phyloP scores from a whole-genome alignment of 2,888 invertebrate genomes.

The Salpingus planirostris region DNA sequence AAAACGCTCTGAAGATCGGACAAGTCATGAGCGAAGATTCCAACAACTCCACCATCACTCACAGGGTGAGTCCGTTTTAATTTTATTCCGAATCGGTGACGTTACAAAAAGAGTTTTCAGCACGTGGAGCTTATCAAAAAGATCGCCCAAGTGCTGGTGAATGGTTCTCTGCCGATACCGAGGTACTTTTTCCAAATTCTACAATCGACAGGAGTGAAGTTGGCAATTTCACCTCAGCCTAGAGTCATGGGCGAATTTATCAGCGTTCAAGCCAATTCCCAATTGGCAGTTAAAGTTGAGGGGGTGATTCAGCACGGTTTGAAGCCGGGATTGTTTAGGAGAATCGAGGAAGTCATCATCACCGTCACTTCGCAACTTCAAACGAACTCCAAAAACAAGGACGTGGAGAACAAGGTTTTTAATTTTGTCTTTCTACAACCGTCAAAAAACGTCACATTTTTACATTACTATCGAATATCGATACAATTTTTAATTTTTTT shows the following conservation, averaged over 20 bases:
- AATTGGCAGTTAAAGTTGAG: constrained; percentile 86
- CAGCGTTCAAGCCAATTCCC: constrained; percentile 72
- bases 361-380: constrained; percentile 58
- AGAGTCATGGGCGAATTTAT: constrained; percentile 74
- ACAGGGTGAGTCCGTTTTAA: constrained; percentile 16
- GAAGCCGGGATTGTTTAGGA: constrained; percentile 58
- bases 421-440: too few relatives aligned
- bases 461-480: too few relatives aligned
- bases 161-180: constrained; percentile 59
- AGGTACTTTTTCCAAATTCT: constrained; percentile 78
- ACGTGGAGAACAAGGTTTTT: constrained; percentile 33
- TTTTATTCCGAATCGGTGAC: neutral
- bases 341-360: constrained; percentile 62
- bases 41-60: constrained; percentile 39
- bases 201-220: constrained; percentile 71
- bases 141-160: constrained; percentile 53
- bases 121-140: constrained; percentile 51
- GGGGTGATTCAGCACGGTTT: constrained; percentile 77
- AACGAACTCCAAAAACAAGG: constrained; percentile 36
- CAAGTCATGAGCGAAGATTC: constrained; percentile 33
- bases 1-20: constrained; percentile 38
- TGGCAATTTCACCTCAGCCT: constrained; percentile 75
- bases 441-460: too few relatives aligned
- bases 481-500: too few relatives aligned
- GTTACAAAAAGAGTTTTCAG: constrained; percentile 21